Conservation (phyloP, 2,113 vertebrate genomes). For the Petrocephalus microphthalmus region DNA sequence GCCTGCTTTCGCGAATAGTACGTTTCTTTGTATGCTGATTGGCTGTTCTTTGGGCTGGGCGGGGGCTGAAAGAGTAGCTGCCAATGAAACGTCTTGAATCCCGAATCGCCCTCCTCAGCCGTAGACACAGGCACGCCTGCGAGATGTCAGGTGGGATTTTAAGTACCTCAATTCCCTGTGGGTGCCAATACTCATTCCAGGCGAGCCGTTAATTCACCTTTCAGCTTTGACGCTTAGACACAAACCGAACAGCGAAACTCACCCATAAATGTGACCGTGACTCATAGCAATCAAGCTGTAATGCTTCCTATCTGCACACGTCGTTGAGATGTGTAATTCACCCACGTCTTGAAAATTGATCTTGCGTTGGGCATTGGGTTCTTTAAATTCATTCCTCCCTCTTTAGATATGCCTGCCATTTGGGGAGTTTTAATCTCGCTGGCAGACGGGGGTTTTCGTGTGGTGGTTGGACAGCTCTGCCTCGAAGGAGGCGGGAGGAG, state of each 20-base stretch:
- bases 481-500: background rate
- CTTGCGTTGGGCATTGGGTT: background rate
- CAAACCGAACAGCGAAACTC: background rate
- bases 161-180: background rate
- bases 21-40: background rate
- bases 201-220: background rate
- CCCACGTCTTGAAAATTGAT: background rate
- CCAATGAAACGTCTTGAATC: no score
- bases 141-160: background rate
- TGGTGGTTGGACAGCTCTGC: background rate
- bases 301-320: background rate
- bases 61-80: no score
- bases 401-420: background rate
- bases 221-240: background rate
- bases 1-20: background rate
- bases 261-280: background rate
- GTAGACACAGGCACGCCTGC: background rate
- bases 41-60: no score
- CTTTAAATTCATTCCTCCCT: background rate
- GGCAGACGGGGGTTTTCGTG: background rate
- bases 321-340: background rate
- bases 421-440: background rate
- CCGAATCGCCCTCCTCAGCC: no score
- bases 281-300: background rate
- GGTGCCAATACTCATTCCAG: background rate